Percentiles rank a stretch among this genome's conserved stretches.
These are phyloP conservation scores for Patagioenas fasciata DNA, from an alignment of 2,113 vertebrate species.

Conservation along the genomic window DNA sequence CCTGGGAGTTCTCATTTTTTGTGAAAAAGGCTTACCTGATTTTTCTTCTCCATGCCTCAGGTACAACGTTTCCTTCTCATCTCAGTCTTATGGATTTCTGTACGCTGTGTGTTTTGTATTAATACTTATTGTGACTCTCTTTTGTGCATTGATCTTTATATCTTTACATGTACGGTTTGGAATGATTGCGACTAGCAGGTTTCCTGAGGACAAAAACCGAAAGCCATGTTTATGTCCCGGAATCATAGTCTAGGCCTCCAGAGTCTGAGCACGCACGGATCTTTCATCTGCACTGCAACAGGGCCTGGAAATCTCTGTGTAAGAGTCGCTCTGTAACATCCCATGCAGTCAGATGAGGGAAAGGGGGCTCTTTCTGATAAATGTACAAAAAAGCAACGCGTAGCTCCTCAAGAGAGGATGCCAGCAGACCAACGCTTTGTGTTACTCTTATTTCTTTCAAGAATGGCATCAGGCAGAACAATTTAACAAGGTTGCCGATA, in stretches of 20 bases:
- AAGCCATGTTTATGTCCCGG: not conserved
- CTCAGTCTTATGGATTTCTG: conserved; percentile 44
- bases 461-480: not conserved
- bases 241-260: not conserved
- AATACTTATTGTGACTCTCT: conserved; percentile 37
- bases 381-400: fast-evolving
- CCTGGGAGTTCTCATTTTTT: not conserved
- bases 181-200: conserved; percentile 34
- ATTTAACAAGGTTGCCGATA: not conserved
- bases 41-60: conserved; percentile 39
- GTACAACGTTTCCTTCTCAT: conserved; percentile 34
- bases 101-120: conserved; percentile 50
- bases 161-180: not conserved
- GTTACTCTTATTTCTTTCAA: not conserved
- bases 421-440: not conserved
- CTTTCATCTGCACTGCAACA: not conserved
- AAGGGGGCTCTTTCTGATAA: not conserved
- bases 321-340: not conserved
- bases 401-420: not conserved
- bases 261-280: not conserved
- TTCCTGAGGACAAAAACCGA: conserved; percentile 35
- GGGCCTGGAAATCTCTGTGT: not conserved
- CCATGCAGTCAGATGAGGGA: not conserved
- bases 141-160: conserved; percentile 52
- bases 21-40: not conserved